Base-by-base conservation (phyloP, 1,140 invertebrate species). In the Hylaeus volcanicus region DNA sequence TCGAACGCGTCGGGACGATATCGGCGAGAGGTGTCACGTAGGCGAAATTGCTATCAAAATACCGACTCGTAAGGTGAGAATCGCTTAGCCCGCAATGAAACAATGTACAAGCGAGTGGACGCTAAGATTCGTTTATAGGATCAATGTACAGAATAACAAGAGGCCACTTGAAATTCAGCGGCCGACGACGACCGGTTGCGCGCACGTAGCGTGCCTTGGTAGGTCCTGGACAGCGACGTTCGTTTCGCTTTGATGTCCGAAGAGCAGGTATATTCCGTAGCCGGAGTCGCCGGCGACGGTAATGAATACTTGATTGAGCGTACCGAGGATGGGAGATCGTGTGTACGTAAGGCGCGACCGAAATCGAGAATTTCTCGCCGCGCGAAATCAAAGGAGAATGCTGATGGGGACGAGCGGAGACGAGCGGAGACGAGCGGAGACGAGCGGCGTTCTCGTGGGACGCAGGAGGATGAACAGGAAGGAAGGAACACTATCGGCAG, bases 241-340 rank as follows among this genome's bases (percentile, higher is more conserved):
- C 63, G 81, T 74, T 76, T 74, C 76, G 83, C 86, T 88, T 88
- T 88, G 86, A 88, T 85, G 86, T 88, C 26, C 64, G 51, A 8
- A 74, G 74, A 81, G 78, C 0, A 26, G 26, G 26, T 26, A 26
- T 82, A 72, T 83, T 87, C 70, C 68, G 83, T 51, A 26, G 43
- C 56, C 79, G 15, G 39, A 68, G 51, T 60, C 73, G 73, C 3
- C 72, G 58, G 77, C 69, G 37, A 66, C 73, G 58, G 79, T 72
- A 83, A 87, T 87, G 79, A 88, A 88, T 88, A 88, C 82, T 88
- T 87, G 79, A 87, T 78, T 75, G 73, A 58, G 43, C 77, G 64
- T 68, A 56, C 41, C 45, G 56, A 26, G 26, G 26, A 26, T 26
- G 26, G 53, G n/a, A 15, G 26, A 55, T 14, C 61, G 58, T 65